A percentile compares a stretch with the other conserved stretches of the same genome.
phyloP scores from a whole-genome alignment of 2,888 invertebrate species.

The Fragum fragum region DNA sequence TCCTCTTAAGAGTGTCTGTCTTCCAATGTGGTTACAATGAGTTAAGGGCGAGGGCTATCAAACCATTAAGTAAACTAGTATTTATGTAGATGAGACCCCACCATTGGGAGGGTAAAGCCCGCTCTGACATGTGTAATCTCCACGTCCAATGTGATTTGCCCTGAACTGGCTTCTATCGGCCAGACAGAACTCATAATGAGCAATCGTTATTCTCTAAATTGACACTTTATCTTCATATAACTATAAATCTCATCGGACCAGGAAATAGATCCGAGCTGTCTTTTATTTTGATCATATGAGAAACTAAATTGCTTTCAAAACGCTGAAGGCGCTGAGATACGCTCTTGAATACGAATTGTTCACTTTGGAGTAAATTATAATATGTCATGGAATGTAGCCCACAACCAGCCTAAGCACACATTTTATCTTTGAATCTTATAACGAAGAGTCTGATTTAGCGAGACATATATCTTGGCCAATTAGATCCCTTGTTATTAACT shows the following conservation, averaged over 20 bases:
- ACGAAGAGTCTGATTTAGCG: too few relatives aligned
- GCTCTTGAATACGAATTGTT: too few relatives aligned
- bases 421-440: too few relatives aligned
- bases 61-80: too few relatives aligned
- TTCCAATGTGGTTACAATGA: too few relatives aligned
- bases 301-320: background rate
- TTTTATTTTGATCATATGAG: constrained; percentile 4
- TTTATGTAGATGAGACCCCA: constrained; percentile 22
- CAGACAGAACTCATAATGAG: constrained; percentile 46
- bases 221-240: constrained; percentile 62
- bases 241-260: constrained; percentile 45
- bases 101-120: constrained; percentile 35
- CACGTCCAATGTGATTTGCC: constrained; percentile 43
- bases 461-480: too few relatives aligned
- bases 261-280: constrained; percentile 19
- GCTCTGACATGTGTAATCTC: constrained; percentile 60
- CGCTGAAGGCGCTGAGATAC: background rate
- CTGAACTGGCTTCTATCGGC: constrained; percentile 38
- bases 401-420: too few relatives aligned
- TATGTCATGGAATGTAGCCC: too few relatives aligned
- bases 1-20: too few relatives aligned
- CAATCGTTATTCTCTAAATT: constrained; percentile 51
- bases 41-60: too few relatives aligned
- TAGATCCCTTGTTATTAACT: too few relatives aligned
- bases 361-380: too few relatives aligned